A percentile compares a stretch with the other conserved stretches of the same genome.
These are phyloP conservation scores for Rattus rattus DNA, from an alignment of 2,113 vertebrate species.

Conservation along the genomic window DNA sequence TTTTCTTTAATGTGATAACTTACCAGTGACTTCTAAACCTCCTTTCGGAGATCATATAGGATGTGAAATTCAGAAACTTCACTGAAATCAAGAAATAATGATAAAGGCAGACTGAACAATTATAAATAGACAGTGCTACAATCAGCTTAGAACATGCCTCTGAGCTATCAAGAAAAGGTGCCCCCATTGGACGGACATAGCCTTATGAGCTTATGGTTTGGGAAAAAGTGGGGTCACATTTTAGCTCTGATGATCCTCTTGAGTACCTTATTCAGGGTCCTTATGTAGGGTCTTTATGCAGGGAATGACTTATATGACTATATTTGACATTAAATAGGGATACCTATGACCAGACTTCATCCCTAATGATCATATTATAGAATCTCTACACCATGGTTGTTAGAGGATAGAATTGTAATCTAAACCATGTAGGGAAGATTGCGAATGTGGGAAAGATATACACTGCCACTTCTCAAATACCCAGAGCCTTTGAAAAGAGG, in stretches of 20 bases:
- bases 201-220: neutral
- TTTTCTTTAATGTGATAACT: constrained; percentile 81
- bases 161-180: constrained; percentile 38
- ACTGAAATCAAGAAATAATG: constrained; percentile 65
- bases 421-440: constrained; percentile 30
- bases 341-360: neutral
- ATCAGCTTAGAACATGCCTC: constrained; percentile 57
- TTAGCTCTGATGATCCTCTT: constrained; percentile 8
- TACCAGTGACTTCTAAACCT: constrained; percentile 71
- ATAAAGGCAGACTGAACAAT: constrained; percentile 44
- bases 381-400: constrained; percentile 26
- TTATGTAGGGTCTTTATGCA: neutral
- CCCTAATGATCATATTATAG: constrained; percentile 32
- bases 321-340: neutral
- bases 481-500: constrained; percentile 60
- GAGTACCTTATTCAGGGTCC: neutral
- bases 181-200: neutral
- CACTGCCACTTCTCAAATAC: constrained; percentile 71
- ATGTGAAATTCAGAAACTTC: constrained; percentile 74
- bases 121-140: constrained; percentile 52
- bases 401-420: constrained; percentile 39
- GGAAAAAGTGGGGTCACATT: neutral
- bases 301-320: neutral
- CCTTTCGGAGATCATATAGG: constrained; percentile 68
- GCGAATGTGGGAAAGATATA: constrained; percentile 54